Evolutionary conservation across 2,113 vertebrate species (phyloP).

Genomic region (Paratilapia polleni): DNA sequence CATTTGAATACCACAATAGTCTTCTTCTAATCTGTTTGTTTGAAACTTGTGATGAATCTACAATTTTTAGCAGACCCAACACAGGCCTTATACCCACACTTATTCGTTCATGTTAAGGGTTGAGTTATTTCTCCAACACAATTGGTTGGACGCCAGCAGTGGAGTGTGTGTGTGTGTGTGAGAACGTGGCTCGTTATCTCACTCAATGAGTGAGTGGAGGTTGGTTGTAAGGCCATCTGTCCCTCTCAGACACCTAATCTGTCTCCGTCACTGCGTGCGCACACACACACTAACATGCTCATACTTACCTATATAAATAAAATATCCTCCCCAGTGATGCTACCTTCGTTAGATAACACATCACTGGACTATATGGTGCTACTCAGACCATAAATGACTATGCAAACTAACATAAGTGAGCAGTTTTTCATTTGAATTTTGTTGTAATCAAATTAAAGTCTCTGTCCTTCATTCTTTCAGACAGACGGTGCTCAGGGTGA

Average conservation of each 20-base stretch:
- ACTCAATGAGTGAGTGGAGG: constrained; percentile 71
- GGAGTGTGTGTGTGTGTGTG: constrained; percentile 29
- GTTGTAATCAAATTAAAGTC: background rate
- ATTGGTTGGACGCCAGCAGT: constrained; percentile 56
- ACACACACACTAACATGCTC: background rate
- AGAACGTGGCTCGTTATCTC: constrained; percentile 66
- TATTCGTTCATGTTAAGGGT: constrained; percentile 66
- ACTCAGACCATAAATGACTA: background rate
- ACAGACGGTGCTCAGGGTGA: constrained; percentile 10
- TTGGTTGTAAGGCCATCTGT: constrained; percentile 73
- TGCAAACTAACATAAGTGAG: background rate
- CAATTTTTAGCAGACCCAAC: constrained; percentile 48
- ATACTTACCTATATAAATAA: background rate
- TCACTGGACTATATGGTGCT: background rate
- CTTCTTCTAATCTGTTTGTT: constrained; percentile 75
- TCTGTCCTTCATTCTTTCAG: constrained; percentile 5
- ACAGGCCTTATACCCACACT: constrained; percentile 66
- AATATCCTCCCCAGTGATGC: background rate
- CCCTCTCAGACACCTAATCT: constrained; percentile 75
- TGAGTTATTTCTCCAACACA: constrained; percentile 59
- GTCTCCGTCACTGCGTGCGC: constrained; percentile 61
- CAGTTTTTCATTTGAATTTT: background rate
- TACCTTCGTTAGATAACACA: background rate
- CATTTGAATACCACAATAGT: constrained; percentile 61
- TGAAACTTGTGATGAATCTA: constrained; percentile 72